Conservation (phyloP, 2,888 invertebrate species). For the Xanthorhoe designata region DNA sequence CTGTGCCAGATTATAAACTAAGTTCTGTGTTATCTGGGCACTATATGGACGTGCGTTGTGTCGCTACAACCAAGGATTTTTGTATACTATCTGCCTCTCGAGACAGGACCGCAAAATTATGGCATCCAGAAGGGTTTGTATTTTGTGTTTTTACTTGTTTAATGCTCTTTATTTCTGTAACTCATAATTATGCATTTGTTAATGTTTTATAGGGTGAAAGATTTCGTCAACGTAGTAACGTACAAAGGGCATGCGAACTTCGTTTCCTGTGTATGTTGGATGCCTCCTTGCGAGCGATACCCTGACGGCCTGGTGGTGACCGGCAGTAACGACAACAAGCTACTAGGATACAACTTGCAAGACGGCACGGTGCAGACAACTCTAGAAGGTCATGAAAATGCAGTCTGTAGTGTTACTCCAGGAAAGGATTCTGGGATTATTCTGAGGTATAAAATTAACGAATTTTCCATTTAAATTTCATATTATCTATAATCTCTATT, state of each 20-base stretch:
- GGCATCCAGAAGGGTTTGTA: slow-evolving; percentile 91
- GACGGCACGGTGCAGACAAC: slow-evolving; percentile 88
- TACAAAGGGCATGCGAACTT: slow-evolving; percentile 94
- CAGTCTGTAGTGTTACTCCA: slow-evolving; percentile 85
- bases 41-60: slow-evolving; percentile 93
- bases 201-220: slow-evolving; percentile 77
- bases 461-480: no score
- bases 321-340: slow-evolving; percentile 94
- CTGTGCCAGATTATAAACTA: slow-evolving; percentile 89
- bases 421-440: slow-evolving; percentile 74
- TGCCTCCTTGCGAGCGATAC: slow-evolving; percentile 88
- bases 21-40: slow-evolving; percentile 92
- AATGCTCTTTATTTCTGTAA: no score
- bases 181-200: slow-evolving; percentile 4
- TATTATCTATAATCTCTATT: no score
- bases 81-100: slow-evolving; percentile 94
- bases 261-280: slow-evolving; percentile 92
- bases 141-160: slow-evolving; percentile 10
- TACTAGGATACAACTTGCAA: slow-evolving; percentile 91
- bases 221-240: slow-evolving; percentile 88
- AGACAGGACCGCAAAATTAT: slow-evolving; percentile 94
- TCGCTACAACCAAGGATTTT: slow-evolving; percentile 88
- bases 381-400: slow-evolving; percentile 92
- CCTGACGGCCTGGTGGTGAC: slow-evolving; percentile 93
- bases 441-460: slow-evolving; percentile 60